Evolutionary conservation across 1,140 invertebrate genomes (phyloP), one percentile per base, ranked within the genome.

Genomic region (Bombyx mandarina): DNA sequence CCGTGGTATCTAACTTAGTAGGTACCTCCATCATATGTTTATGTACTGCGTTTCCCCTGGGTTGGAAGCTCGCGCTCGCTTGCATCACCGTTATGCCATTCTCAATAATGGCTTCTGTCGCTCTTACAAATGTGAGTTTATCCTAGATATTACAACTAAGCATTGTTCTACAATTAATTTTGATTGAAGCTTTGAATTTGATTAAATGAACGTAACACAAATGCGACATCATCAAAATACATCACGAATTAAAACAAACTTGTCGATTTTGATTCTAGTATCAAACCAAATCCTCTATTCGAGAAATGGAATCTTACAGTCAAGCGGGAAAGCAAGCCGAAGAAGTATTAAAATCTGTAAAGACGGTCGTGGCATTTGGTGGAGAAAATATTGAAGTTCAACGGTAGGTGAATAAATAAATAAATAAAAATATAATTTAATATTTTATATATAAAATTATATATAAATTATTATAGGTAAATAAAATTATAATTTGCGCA

Each of bases 11-110:
- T 0, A 93, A 94, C 69, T 91, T 93, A 45, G 66, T 92, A 8
- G 89, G 91, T 1, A 93, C 92, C 1, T 93, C 94, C 59, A 57
- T 93, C 0, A 88, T 93, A 6, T 93, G 92, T 50, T 73, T 96
- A 7, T 81, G 91, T 10, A 90, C 94, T 45, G 92, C 94, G 2
- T 92, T 97, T 60, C 86, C 92, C 6, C 91, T 92, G 59, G 94
- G 94, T 48, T 97, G 96, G 95, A 90, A 95, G 73, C 81, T 98
- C 8, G 93, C 95, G 0, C 84, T 96, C 4, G 91, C 96, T 8
- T 94, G 97, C 52, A 62, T 82, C 22, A 77, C 75, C 3, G 82
- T 88, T 10, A 75, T 84, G 10, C 87, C 87, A 0, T 82, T 88
- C 53, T 88, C 82, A 8, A 73, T 88, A 5, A 68, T 71, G 0